Base-by-base conservation (phyloP, 1,140 invertebrate species). In the Leptoteleia sp. region DNA sequence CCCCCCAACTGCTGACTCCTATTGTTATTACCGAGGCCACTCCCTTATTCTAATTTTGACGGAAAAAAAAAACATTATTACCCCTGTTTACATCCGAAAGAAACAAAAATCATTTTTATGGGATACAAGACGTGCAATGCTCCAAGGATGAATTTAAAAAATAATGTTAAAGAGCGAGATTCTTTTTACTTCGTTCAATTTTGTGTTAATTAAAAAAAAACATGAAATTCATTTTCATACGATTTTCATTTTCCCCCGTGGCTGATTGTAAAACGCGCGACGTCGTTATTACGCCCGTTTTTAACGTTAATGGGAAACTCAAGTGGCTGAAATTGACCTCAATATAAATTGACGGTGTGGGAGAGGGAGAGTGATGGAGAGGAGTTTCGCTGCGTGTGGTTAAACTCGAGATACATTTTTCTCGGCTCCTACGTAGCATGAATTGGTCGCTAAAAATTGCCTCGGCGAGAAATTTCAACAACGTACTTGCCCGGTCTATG, bases 291-390 rank as follows among this genome's bases (percentile, higher is more conserved):
- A 61, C 48, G 35, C 47, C 59, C 73, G 29, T 70, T 76, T 70
- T 57, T 47, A 62, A 35, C 68, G 25, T 59, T 67, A 55, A 65
- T 71, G 64, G 40, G 81, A 80, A 83, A 84, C 79, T 82, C 80
- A 82, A 85, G 83, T 85, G 80, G 80, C 72, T 72, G 77, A 75
- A 82, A 83, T 84, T 86, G 84, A 86, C 84, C 83, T 84, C 84
- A 67, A 85, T 86, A 81, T 83, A 83, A 84, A 84, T 78, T 78
- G 64, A 77, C 78, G 80, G 42, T 67, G 77, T 76, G 47, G 50
- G 42, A 65, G 59, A 72, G 71, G 59, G 70, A 76, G 3, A 25
- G 6, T 3, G 22, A 25, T n/a, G n/a, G n/a, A n/a, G n/a, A n/a
- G n/a, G 22, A 25, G 17, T 61, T 6, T 61, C 37, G 35, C 40